These are phyloP conservation scores for Megalopta genalis DNA, from an alignment of 1,140 invertebrate genomes.

Conservation along the genomic window DNA sequence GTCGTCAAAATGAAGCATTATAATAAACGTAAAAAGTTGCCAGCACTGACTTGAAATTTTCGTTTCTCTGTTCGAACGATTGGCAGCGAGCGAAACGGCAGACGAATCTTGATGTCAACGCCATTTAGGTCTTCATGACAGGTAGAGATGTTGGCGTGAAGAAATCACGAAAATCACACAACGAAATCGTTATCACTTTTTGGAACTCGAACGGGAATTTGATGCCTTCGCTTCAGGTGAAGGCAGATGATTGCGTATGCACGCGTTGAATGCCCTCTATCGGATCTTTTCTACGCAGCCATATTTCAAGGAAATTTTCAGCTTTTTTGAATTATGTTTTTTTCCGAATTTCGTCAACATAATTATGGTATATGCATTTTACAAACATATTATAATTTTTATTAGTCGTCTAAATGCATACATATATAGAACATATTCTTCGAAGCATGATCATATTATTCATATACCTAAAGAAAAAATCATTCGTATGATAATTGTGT, in stretches of 20 bases:
- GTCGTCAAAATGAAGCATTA: conserved; percentile 46
- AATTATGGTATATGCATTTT: neutral
- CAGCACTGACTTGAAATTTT: conserved; percentile 79
- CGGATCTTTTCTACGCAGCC: conserved; percentile 29
- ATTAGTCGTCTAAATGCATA: neutral
- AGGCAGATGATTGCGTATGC: conserved; percentile 22
- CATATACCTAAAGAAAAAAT: neutral
- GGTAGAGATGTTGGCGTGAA: neutral
- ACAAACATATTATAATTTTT: neutral
- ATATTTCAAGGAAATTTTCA: conserved; percentile 21
- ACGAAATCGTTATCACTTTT: conserved; percentile 29
- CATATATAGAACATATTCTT: neutral
- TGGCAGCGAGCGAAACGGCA: conserved; percentile 67
- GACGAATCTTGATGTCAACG: conserved; percentile 55
- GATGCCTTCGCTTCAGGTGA: conserved; percentile 10
- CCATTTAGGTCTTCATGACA: conserved; percentile 60
- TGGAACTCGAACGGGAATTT: conserved; percentile 16
- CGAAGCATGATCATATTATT: neutral
- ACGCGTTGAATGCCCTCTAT: conserved; percentile 42
- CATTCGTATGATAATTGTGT: neutral
- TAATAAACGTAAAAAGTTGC: conserved; percentile 74
- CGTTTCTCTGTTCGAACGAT: conserved; percentile 71
- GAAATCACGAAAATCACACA: conserved; percentile 1
- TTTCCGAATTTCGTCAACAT: no score
- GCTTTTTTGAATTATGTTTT: neutral